Evolutionary conservation across 2,888 invertebrate species (phyloP), one percentile per base, ranked within the genome.

Genomic region (Apeira syringaria): DNA sequence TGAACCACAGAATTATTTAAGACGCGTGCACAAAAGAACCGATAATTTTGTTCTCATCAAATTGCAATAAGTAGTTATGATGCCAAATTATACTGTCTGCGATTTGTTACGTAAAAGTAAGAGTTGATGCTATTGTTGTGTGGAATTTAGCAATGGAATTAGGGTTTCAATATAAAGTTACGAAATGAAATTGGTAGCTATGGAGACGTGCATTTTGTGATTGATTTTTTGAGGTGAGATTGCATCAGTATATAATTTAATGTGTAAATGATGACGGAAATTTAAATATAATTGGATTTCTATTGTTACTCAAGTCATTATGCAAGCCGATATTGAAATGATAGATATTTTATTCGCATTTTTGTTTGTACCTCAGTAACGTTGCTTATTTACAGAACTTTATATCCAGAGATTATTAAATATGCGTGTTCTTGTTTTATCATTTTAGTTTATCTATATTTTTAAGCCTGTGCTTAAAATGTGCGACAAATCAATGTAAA

Each of bases 1-100:
- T 35, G 38, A 51, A 38, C 40, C 59, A 56, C 52, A 61, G 66
- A 72, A 79, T 74, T 69, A 71, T 55, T 54, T 61, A 56, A 47
- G 66, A 63, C 58, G 56, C 52, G 36, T 42, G 50, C 64, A 80
- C 75, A 79, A 80, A 77, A 68, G 47, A 76, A 71, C 67, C 53
- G 56, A 68, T 65, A 76, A 75, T 80, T 76, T 78, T 63, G 66
- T 71, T 68, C 57, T 74, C 71, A 72, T 68, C 62, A 60, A 61
- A 34, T 59, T 53, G 58, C 61, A 61, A 65, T 64, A 53, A 61
- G 61, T 49, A 48, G 56, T 63, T 54, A 64, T 57, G 50, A 49
- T 52, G 47, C 46, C 33, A 58, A 66, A 72, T 72, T 68, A 69
- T 62, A 53, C 57, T 20, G 50, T 38, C 50, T 50, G 41, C 60